These are phyloP conservation scores for Hypsopygia costalis DNA, from an alignment of 2,888 invertebrate genomes.

Conservation along the genomic window DNA sequence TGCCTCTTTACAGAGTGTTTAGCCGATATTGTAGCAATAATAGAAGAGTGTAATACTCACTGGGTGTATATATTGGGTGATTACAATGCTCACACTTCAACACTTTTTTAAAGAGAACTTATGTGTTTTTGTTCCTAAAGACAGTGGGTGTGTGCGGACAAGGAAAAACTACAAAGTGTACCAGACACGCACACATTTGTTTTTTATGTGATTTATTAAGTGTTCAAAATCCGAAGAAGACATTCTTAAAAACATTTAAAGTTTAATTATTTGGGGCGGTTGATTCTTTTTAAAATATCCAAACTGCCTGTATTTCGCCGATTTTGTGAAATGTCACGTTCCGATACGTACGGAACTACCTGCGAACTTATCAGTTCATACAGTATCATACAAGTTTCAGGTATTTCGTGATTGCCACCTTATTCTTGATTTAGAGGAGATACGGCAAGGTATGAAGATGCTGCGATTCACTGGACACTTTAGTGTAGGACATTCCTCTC, in stretches of 20 bases:
- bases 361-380: background rate
- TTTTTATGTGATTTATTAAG: no score
- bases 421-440: background rate
- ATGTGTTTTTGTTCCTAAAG: background rate
- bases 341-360: background rate
- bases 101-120: background rate
- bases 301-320: no score
- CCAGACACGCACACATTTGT: conserved; percentile 1
- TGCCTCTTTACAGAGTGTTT: conserved; percentile 2
- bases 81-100: background rate
- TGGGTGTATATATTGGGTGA: background rate
- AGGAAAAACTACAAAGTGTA: background rate
- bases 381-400: background rate
- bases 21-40: conserved; percentile 1
- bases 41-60: background rate
- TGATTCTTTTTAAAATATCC: no score
- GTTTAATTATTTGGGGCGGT: no score
- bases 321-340: background rate
- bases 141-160: background rate
- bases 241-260: no score
- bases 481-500: background rate
- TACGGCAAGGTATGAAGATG: background rate
- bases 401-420: background rate
- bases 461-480: background rate
- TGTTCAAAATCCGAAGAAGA: no score